Percentiles rank a stretch among this genome's conserved stretches.
Conservation (phyloP, 2,113 vertebrate genomes). For the Psilopsiagon aurifrons region DNA sequence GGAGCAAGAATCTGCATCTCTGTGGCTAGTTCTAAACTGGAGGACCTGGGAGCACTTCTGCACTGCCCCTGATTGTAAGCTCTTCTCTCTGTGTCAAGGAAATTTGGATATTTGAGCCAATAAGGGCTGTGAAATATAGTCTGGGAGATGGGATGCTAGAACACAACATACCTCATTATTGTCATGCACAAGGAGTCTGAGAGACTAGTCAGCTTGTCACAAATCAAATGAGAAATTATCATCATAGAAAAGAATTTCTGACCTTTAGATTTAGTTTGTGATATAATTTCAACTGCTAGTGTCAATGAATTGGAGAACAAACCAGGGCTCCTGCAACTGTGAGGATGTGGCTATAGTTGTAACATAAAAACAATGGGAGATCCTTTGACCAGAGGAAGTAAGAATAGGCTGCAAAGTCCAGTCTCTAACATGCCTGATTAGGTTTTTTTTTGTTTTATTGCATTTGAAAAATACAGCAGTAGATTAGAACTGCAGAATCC, state of each 20-base stretch:
- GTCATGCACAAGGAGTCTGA: not conserved
- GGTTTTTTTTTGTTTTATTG: not conserved
- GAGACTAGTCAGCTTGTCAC: not conserved
- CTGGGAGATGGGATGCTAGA: not conserved
- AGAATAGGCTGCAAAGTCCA: not conserved
- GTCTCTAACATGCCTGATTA: not conserved
- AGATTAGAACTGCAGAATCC: not conserved
- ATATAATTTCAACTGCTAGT: not conserved
- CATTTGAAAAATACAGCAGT: not conserved
- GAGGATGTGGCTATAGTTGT: not conserved
- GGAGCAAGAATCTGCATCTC: not conserved
- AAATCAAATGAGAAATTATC: not conserved
- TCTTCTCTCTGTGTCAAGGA: not conserved
- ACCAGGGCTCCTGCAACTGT: not conserved
- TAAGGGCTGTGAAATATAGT: not conserved
- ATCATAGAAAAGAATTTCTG: not conserved
- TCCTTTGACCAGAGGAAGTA: not conserved
- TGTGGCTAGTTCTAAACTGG: not conserved
- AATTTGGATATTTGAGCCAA: not conserved
- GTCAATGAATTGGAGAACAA: not conserved
- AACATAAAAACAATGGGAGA: not conserved
- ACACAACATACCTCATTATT: not conserved
- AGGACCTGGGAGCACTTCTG: not conserved
- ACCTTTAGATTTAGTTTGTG: not conserved
- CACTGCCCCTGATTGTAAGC: fast-evolving